Evolutionary conservation across 2,888 invertebrate genomes (phyloP), one percentile per base, ranked within the genome.

Genomic region (Nebria brevicollis): DNA sequence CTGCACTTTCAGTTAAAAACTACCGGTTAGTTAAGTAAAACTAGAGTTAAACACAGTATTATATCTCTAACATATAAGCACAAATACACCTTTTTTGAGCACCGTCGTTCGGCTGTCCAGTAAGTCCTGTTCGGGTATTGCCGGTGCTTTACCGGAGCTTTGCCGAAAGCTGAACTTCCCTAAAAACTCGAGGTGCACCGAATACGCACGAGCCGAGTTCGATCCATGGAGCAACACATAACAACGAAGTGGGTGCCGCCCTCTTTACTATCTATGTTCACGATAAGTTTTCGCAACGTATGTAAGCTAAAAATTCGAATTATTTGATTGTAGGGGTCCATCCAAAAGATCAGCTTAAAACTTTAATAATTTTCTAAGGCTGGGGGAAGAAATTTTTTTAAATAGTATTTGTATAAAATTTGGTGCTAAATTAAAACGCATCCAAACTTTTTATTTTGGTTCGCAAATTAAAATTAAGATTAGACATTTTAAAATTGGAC

Each of bases 141-240:
- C 13, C 41, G 43, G 73, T 11, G 70, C 70, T 70, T 42, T 43
- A 20, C 72, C 80, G 80, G 68, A 26, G 85, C 86, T 86, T 84
- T 76, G 82, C 82, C 86, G 87, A 85, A 85, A 84, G 84, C 84
- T 84, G 66, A 73, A 25, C 13, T n/a, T 26, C 41, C 13, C 20
- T 54, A 20, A 8, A 15, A 80, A 75, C 15, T 43, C 82, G 82
- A 79, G 10, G 13, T 7, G 66, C 65, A 66, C 81, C 88, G 88
- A 85, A 85, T 82, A 83, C 83, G 72, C 82, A 85, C 89, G 89
- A 89, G 84, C 83, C 83, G 78, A 82, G 84, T 88, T 88, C 88
- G 88, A 89, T 89, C 88, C 86, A 83, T 13, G n/a, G 84, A 87
- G 87, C 88, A 87, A 87, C 88, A 88, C 88, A 87, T 88, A 87